Percentiles rank a stretch among this genome's conserved stretches.
Evolutionary conservation across 2,888 invertebrate species (phyloP).

Genomic region (Lasioglossum oenotherae): DNA sequence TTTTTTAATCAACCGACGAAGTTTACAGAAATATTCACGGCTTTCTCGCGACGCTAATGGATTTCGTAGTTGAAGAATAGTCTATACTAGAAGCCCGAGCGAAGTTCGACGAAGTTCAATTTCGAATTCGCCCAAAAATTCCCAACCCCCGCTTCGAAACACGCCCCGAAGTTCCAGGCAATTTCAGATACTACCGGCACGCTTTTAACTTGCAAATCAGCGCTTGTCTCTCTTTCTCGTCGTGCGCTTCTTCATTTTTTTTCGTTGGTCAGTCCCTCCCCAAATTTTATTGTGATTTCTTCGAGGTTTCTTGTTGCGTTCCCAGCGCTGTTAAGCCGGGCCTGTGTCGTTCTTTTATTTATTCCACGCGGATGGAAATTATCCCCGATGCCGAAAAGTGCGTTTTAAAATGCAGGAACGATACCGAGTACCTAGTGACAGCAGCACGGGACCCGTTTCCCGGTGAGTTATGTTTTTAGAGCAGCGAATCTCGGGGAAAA

Average conservation of each 20-base stretch:
- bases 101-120: not conserved
- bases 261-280: not conserved
- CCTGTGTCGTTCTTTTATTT: not conserved
- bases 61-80: not conserved
- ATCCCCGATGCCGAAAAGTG: conserved; percentile 19
- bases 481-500: not conserved
- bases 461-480: not conserved
- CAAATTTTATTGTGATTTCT: conserved; percentile 42
- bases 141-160: not conserved
- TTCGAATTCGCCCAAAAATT: not conserved
- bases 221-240: conserved; percentile 2
- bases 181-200: conserved; percentile 31
- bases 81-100: not conserved
- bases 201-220: conserved; percentile 53
- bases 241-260: not conserved
- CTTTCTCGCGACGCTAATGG: not conserved
- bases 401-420: conserved; percentile 3
- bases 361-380: conserved; percentile 8
- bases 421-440: not conserved
- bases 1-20: not conserved
- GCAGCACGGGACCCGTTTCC: not conserved
- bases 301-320: conserved; percentile 29
- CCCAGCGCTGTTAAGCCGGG: not conserved
- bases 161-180: conserved; percentile 23
- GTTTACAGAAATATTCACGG: not conserved